Evolutionary conservation across 2,797 vertebrate species (phyloP).

Genomic region (Crenuchus spilurus): DNA sequence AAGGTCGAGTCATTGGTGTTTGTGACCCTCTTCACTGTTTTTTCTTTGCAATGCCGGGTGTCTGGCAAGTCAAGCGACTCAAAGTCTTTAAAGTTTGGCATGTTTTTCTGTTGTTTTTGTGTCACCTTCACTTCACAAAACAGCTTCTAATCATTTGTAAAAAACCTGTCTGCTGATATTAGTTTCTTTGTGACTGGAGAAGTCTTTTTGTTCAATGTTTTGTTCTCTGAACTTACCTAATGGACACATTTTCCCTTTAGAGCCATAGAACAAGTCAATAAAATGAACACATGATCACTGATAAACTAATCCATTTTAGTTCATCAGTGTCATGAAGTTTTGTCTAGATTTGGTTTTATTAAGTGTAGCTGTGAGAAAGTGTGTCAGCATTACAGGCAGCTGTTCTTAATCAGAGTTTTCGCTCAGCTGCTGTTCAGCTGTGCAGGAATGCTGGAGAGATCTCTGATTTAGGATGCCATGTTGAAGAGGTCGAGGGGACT

Average conservation of each 20-base stretch:
- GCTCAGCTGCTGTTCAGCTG: constrained; percentile 2
- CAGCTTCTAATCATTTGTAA: background rate
- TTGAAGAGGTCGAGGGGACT: constrained; percentile 52
- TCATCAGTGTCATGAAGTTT: background rate
- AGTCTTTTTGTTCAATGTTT: background rate
- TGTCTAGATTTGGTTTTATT: too few relatives aligned
- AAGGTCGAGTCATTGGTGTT: constrained; percentile 26
- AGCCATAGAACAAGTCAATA: background rate
- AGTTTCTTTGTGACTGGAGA: background rate
- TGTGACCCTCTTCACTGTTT: constrained; percentile 1
- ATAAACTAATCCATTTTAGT: background rate
- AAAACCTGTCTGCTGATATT: background rate
- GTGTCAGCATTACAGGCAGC: background rate
- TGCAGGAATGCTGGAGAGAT: background rate
- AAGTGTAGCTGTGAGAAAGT: background rate
- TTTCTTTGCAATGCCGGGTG: background rate
- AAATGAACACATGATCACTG: background rate
- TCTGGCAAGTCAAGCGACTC: background rate
- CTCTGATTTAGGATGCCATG: constrained; percentile 9
- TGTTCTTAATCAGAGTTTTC: constrained; percentile 19
- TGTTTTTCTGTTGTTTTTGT: background rate
- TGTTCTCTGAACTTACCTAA: background rate
- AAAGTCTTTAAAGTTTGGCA: background rate
- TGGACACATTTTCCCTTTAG: background rate
- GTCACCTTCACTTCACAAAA: background rate